phyloP scores from a whole-genome alignment of 2,113 vertebrate genomes.

The Motacilla tschutschensis region DNA sequence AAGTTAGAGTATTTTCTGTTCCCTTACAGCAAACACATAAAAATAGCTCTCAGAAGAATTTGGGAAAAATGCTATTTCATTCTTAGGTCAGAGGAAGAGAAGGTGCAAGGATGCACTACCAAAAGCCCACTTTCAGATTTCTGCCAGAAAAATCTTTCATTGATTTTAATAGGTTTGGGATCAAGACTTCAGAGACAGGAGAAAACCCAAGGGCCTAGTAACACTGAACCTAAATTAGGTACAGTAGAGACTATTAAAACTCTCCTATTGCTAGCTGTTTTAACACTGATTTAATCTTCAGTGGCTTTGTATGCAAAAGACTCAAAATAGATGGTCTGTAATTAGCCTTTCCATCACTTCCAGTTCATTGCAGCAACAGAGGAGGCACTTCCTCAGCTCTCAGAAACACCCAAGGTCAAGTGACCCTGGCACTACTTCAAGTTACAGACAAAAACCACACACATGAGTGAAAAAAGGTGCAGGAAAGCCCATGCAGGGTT shows the following conservation, averaged over 20 bases:
- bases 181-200: background rate
- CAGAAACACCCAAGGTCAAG: fast-evolving
- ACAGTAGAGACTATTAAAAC: background rate
- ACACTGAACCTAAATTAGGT: background rate
- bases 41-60: background rate
- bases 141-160: background rate
- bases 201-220: background rate
- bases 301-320: background rate
- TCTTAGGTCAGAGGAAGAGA: background rate
- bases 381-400: background rate
- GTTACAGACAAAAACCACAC: background rate
- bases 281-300: constrained; percentile 14
- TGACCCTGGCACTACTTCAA: fast-evolving
- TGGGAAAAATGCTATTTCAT: background rate
- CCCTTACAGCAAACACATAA: background rate
- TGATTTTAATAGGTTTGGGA: background rate
- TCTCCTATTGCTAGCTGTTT: background rate
- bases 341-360: background rate
- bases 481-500: background rate
- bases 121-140: background rate
- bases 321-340: background rate
- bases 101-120: background rate
- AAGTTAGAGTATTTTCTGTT: background rate
- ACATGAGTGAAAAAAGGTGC: background rate
- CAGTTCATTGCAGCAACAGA: background rate